Evolutionary conservation across 30 jellyfish, hydroid and myxozoan genomes (phyloP).

Genomic region (Hydractinia echinata): DNA sequence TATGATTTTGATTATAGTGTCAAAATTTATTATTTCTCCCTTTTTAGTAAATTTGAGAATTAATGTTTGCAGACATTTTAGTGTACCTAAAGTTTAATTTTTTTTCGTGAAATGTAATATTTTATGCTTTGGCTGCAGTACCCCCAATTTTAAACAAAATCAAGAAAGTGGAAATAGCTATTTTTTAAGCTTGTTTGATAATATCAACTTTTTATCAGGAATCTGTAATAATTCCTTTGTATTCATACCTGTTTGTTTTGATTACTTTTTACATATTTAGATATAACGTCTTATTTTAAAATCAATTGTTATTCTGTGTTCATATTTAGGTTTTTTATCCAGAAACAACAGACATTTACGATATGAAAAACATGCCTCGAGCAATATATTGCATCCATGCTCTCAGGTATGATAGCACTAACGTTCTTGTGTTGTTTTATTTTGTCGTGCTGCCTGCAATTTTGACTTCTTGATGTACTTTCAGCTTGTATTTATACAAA

Average conservation of each 20-base stretch:
- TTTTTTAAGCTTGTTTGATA: too few species aligned
- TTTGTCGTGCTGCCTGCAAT: neutral
- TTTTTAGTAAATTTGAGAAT: too few species aligned
- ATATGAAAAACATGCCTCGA: constrained; percentile 98
- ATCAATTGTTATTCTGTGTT: neutral
- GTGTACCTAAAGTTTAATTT: too few species aligned
- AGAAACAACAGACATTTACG: constrained; percentile 96
- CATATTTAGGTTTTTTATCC: constrained; percentile 88
- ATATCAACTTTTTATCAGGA: neutral
- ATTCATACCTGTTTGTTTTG: neutral
- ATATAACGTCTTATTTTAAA: neutral
- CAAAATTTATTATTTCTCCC: too few species aligned
- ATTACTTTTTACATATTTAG: neutral
- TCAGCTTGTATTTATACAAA: constrained; percentile 79
- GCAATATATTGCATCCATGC: constrained; percentile 99
- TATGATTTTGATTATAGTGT: too few species aligned
- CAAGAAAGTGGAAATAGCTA: too few species aligned
- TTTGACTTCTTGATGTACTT: neutral
- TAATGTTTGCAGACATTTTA: too few species aligned
- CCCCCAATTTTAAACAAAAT: too few species aligned
- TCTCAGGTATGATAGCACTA: constrained; percentile 53
- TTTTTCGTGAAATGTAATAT: too few species aligned
- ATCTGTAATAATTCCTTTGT: neutral
- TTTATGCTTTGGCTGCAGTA: too few species aligned
- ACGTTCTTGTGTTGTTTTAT: too few species aligned